Percentiles rank a stretch among this genome's conserved stretches.
Conservation (phyloP, 2,888 invertebrate species). For the Actias luna region DNA sequence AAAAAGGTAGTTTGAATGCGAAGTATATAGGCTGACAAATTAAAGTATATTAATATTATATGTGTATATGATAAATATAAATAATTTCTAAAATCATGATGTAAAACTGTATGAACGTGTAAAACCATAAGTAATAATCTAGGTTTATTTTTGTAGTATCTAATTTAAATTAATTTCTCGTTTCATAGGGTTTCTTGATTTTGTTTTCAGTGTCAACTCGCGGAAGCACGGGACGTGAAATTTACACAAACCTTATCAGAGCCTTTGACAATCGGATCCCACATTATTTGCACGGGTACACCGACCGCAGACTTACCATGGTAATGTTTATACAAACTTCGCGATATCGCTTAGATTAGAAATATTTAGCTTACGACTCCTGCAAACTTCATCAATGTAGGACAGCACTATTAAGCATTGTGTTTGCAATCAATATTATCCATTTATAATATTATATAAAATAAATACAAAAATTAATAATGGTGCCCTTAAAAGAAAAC, state of each 20-base stretch:
- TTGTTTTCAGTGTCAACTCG: conserved; percentile 63
- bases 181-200: conserved; percentile 7
- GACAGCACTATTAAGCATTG: not conserved
- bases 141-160: not conserved
- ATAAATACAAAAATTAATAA: too few relatives aligned
- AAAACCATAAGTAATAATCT: not conserved
- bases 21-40: too few relatives aligned
- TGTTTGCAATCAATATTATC: not conserved
- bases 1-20: too few relatives aligned
- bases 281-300: conserved; percentile 68
- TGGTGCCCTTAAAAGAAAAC: too few relatives aligned
- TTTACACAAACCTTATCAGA: conserved; percentile 61
- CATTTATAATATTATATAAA: too few relatives aligned
- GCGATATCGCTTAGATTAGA: not conserved
- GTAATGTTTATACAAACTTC: conserved; percentile 36
- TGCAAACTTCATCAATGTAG: not conserved
- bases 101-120: not conserved
- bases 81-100: not conserved
- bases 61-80: too few relatives aligned
- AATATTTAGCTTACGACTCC: not conserved
- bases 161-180: not conserved
- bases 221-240: conserved; percentile 66
- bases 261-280: conserved; percentile 65
- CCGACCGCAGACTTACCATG: conserved; percentile 70
- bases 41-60: too few relatives aligned